Base-by-base conservation (phyloP, 1,140 invertebrate species). In the Charaxes varanes region DNA sequence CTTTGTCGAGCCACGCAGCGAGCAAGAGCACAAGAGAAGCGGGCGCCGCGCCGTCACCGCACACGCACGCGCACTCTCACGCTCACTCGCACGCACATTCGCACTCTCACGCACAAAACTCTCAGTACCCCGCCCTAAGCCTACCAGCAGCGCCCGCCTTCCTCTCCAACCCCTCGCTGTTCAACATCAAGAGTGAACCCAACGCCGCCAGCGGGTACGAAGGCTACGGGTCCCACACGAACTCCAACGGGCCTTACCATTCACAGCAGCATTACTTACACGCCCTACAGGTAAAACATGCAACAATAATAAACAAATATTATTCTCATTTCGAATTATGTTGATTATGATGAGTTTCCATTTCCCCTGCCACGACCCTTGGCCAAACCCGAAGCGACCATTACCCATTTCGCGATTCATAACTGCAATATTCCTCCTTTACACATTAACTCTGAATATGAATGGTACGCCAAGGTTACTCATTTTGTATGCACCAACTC, bases 141-240 rank as follows among this genome's bases (percentile, higher is more conserved):
- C 44, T 66, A 46, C 37, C 49, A 18, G 26, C 54, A 8, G 53
- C 70, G 41, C 57, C 60, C 26, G 50, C 58, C 21, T 78, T 74
- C 61, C 61, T 69, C 4, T 63, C 68, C 41, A 69, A 64, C 52
- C 67, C 71, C 4, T 60, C 77, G 46, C 62, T 81, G 31, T 81
- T 81, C 66, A 81, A 77, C 41, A 87, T 87, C 58, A 85, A 85
- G 67, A 84, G 78, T 61, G 79, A 85, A 53, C 78, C 84, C 6
- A 70, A 55, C 53, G 56, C 68, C 11, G 52, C 62, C 26, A 24
- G 58, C 21, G 41, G 45, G 33, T 84, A 81, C 52, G 79, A 84
- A 21, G 54, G 54, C 31, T 81, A 78, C 46, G 40, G 60, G 16
- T 34, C 65, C 21, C 67, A 72, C 52, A 27, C 66, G 23, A 45